Evolutionary conservation across 2,888 invertebrate genomes (phyloP), one percentile per base, ranked within the genome.

Genomic region (Trissolcus brochymenae): DNA sequence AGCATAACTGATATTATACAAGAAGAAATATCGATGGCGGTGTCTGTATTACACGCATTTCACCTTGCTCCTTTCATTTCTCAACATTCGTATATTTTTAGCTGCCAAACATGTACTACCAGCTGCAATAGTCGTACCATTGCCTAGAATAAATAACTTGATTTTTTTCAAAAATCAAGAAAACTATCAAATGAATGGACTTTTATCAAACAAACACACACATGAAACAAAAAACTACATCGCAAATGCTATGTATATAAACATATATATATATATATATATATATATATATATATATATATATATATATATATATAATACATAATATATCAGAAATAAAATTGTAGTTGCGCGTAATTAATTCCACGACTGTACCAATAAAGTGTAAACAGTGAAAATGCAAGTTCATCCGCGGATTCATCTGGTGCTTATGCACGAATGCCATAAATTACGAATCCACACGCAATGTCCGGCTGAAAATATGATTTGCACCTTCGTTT

Each of bases 1-100:
- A 59, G 74, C 78, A 74, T 74, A 66, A 71, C 68, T 50, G 71
- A 74, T 70, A 78, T 62, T 66, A 55, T 41, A 64, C 43, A 46
- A 65, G 61, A 70, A 61, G 70, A 70, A 74, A 65, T 73, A 77
- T 73, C 71, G 67, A 76, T 67, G 68, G 54, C 70, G 75, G 65
- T 70, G 70, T 70, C 65, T 75, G 21, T 53, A 59, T 65, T 73
- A 66, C 35, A 55, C 60, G 60, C 41, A 46, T 55, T 66, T 60
- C 56, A 35, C 41, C 70, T 54, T 40, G 50, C 49, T 46, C 54
- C 53, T 54, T 68, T 61, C 68, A 60, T 17, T 54, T 60, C 68
- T 16, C 35, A 35, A 67, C 40, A 29, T 57, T 57, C 19, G 7
- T 56, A 67, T 21, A 29, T 57, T 57, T 21, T 1, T 56, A 7